Conservation (phyloP, 2,888 invertebrate species). For the Eustalomyia histrio region DNA sequence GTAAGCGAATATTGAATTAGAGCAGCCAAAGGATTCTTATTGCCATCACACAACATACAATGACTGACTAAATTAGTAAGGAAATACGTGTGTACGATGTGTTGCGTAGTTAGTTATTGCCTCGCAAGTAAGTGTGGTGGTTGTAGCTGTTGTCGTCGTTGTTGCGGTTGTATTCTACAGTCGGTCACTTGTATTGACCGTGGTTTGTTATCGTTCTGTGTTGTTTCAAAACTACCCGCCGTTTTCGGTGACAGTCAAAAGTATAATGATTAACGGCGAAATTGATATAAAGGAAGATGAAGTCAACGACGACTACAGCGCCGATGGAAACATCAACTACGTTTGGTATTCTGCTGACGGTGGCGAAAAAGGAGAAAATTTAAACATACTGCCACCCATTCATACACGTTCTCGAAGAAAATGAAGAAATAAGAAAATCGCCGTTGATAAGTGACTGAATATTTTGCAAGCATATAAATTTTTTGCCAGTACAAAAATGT, state of each 20-base stretch:
- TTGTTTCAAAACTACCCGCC: slow-evolving; percentile 73
- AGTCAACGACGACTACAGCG: slow-evolving; percentile 67
- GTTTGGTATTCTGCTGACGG: slow-evolving; percentile 48
- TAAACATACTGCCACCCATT: background rate
- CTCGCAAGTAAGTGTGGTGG: slow-evolving; percentile 49
- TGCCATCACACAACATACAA: slow-evolving; percentile 42
- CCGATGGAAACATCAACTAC: slow-evolving; percentile 63
- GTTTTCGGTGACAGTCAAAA: slow-evolving; percentile 78
- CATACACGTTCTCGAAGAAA: slow-evolving; percentile 5
- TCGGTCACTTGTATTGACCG: slow-evolving; percentile 65
- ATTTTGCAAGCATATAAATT: slow-evolving; percentile 57
- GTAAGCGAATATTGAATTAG: slow-evolving; percentile 76
- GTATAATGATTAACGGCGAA: slow-evolving; percentile 79
- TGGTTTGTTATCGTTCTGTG: slow-evolving; percentile 58
- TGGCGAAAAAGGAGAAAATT: slow-evolving; percentile 37
- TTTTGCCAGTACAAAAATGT: slow-evolving; percentile 67
- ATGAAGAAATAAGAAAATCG: slow-evolving; percentile 35
- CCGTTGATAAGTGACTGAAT: slow-evolving; percentile 49
- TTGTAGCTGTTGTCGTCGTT: slow-evolving; percentile 49
- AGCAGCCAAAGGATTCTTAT: slow-evolving; percentile 72
- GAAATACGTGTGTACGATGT: slow-evolving; percentile 12
- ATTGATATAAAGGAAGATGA: slow-evolving; percentile 72
- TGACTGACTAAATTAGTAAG: background rate
- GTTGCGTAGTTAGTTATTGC: slow-evolving; percentile 23
- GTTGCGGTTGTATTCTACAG: slow-evolving; percentile 50